Conservation (phyloP, 2,113 vertebrate genomes). For the Uria lomvia region DNA sequence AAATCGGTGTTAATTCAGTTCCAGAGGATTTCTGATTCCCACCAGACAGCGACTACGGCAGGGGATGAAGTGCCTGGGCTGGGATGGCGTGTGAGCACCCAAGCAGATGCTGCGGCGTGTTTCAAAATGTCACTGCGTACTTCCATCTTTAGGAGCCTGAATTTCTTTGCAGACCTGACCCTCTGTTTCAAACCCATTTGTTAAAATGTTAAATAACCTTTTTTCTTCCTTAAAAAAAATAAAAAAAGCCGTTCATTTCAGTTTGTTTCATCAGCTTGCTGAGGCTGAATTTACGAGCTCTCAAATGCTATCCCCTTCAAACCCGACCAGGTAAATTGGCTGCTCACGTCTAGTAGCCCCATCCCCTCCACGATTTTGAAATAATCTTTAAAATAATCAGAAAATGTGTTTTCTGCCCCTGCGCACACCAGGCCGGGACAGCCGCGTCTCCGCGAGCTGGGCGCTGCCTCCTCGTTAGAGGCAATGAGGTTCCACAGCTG, state of each 20-base stretch:
- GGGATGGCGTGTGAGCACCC: fast-evolving
- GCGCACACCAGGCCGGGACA: background rate
- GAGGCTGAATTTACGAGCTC: background rate
- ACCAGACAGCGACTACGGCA: too few species aligned
- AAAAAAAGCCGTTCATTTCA: background rate
- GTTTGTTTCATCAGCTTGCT: background rate
- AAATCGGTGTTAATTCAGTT: fast-evolving
- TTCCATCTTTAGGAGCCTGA: background rate
- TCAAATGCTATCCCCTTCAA: too few species aligned
- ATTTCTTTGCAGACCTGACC: background rate
- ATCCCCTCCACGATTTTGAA: background rate
- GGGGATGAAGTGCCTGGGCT: fast-evolving
- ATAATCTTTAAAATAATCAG: too few species aligned
- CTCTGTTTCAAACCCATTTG: background rate
- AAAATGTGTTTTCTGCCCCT: fast-evolving
- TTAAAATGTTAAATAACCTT: background rate
- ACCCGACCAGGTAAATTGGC: background rate
- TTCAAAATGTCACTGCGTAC: background rate
- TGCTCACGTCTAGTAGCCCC: too few species aligned
- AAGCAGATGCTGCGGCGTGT: background rate
- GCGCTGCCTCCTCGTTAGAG: background rate
- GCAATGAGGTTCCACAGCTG: background rate
- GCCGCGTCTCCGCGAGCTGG: fast-evolving
- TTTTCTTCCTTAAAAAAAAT: too few species aligned
- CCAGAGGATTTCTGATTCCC: fast-evolving